A percentile compares a stretch with the other conserved stretches of the same genome.
Conservation (phyloP, 2,888 invertebrate genomes). For the Eupithecia insigniata region DNA sequence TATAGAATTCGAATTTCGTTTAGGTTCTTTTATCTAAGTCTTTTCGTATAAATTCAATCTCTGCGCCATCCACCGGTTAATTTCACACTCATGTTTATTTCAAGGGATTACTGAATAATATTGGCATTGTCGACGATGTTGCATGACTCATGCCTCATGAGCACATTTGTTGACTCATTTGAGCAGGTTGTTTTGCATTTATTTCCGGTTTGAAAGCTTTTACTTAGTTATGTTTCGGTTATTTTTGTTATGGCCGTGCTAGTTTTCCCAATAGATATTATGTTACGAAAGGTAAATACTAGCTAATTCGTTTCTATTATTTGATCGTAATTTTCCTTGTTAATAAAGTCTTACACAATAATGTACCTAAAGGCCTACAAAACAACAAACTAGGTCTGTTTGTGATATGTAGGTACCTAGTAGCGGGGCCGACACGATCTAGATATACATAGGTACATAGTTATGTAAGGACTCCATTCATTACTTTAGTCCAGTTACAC, state of each 20-base stretch:
- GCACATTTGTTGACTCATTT: constrained; percentile 42
- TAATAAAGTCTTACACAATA: too few species aligned
- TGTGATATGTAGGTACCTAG: too few species aligned
- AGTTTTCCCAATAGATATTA: not conserved
- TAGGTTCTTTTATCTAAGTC: too few species aligned
- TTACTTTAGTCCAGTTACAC: too few species aligned
- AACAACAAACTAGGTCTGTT: too few species aligned
- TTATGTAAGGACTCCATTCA: too few species aligned
- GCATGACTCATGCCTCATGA: constrained; percentile 40
- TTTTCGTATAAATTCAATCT: constrained; percentile 32
- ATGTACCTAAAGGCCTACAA: too few species aligned
- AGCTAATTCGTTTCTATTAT: too few species aligned
- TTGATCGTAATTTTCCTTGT: too few species aligned
- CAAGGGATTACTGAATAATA: constrained; percentile 61
- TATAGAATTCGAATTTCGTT: not conserved
- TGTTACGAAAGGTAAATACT: too few species aligned
- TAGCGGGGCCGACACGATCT: too few species aligned
- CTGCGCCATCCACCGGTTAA: constrained; percentile 52
- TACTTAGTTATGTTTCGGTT: not conserved
- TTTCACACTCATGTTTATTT: constrained; percentile 66
- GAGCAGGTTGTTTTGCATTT: constrained; percentile 43
- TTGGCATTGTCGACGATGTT: constrained; percentile 53
- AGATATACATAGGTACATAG: too few species aligned
- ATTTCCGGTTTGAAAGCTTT: constrained; percentile 30
- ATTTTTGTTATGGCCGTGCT: not conserved